These are phyloP conservation scores for Drosophila greeni DNA, from an alignment of 2,888 invertebrate genomes.

Conservation along the genomic window DNA sequence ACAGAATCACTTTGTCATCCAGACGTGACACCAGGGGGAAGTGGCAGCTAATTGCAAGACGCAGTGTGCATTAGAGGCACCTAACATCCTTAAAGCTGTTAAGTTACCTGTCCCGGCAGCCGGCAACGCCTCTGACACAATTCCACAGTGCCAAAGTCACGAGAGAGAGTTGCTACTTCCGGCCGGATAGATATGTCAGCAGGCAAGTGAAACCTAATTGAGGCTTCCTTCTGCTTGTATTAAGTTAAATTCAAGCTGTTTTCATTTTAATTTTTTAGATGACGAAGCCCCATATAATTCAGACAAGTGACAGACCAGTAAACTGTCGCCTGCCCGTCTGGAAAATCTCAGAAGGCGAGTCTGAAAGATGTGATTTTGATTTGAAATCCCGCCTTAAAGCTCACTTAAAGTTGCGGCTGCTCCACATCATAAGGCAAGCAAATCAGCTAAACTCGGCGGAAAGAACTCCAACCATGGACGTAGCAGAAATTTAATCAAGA, in stretches of 20 bases:
- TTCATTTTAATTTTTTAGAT: not conserved
- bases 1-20: slow-evolving; percentile 42
- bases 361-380: slow-evolving; percentile 9
- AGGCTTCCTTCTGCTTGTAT: not conserved
- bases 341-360: not conserved
- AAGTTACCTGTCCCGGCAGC: slow-evolving; percentile 24
- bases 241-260: too few relatives aligned
- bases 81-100: slow-evolving; percentile 23
- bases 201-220: not conserved
- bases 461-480: slow-evolving; percentile 43
- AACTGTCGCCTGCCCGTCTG: not conserved
- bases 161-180: not conserved
- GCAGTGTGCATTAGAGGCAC: slow-evolving; percentile 7
- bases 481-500: slow-evolving; percentile 67
- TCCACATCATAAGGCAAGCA: slow-evolving; percentile 35
- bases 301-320: not conserved
- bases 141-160: not conserved
- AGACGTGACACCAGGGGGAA: slow-evolving; percentile 11
- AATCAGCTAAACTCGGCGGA: slow-evolving; percentile 29
- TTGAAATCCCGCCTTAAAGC: slow-evolving; percentile 19
- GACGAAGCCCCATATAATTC: not conserved
- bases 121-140: slow-evolving; percentile 1
- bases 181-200: too few relatives aligned
- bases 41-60: slow-evolving; percentile 35
- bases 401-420: slow-evolving; percentile 11